Base-by-base conservation (phyloP, 2,888 invertebrate genomes). In the Stomorhina lunata region DNA sequence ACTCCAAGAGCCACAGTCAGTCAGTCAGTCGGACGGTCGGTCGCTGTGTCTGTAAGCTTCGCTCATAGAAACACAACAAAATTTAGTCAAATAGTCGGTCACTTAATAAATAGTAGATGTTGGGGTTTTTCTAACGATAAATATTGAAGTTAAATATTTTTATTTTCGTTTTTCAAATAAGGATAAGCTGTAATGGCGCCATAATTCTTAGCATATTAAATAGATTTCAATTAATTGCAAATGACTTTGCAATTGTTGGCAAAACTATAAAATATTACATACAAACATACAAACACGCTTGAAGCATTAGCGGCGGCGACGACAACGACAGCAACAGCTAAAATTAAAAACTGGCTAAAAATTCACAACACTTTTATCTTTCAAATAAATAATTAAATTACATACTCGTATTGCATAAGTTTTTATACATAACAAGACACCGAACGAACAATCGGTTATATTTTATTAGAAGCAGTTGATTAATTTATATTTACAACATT, bases 201-300 rank as follows among this genome's bases (percentile, higher is more conserved):
- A 76, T 68, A 76, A 76, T 76, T 68, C 68, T 76, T 50, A 27
- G 73, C 61, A 72, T 72, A 61, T 50, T 73, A 73, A 73, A 63
- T 63, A 73, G 63, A 73, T 63, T 73, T 73, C 73, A 73, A 63
- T 73, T 73, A 73, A 73, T 73, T 40, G 50, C 63, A 73, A 73
- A 73, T 73, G 73, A 73, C 73, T 73, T 63, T 61, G 73, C 73
- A 40, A 53, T 73, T 73, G 73, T 73, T 59, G 10, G 34, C 22
- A 20, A 45, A 63, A 22, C 34, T 57, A 71, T 9, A 17, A 12
- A 37, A 12, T 27, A 10, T 40, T 37, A n/a, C n/a, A n/a, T n/a
- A 40, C 40, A 61, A 9, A 40, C 59, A 57, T 4, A 57, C 57
- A 57, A 17, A 57, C 15, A 17, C n/a, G n/a, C n/a, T n/a, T n/a